Base-by-base conservation (phyloP, 2,797 vertebrate genomes). In the Phalloptychus januarius region DNA sequence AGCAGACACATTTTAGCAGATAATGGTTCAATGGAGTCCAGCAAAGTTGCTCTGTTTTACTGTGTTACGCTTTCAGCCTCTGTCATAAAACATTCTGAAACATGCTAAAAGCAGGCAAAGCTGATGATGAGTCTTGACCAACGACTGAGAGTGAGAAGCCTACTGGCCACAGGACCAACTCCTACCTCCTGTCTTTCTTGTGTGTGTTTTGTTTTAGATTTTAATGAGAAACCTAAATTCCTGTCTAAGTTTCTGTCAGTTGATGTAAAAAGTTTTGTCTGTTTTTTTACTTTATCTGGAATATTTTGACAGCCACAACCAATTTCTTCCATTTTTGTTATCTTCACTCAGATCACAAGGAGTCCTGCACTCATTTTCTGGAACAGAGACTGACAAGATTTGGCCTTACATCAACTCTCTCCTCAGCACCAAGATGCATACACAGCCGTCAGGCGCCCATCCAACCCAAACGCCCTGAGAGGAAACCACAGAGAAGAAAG, bases 311-410 rank as follows among this genome's bases (percentile, higher is more conserved):
- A 56, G 5, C 18, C 7, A 44, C 6, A 77, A 77, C 18, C 5
- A 28, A 4, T n/a, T 70, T 80, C 25, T 77, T 45, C 33, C 56
- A 79, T 28, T 79, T 11, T 82, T 58, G 2, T 0, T 56, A 46
- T 85, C 18, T 67, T 72, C 15, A 86, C 90, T 81, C 89, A 99
- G 97, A 96, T 95, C 94, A 84, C 96, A 97, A 85, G 97, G 97
- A 79, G 94, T 98, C 84, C 96, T 99, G 79, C 95, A 98, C 87
- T 97, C 97, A 0, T 98, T 98, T 91, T 98, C 98, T 0, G 98
- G 98, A 78, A 99, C 97, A 15, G 98, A 99, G 83, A 99, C 98
- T 0, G 96, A 99, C 92, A 96, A 95, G 88, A 99, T 99, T 89
- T 99, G 98, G 98, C 98, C 98, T 0, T 97, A 98, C 2, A 96